phyloP scores from a whole-genome alignment of 2,113 vertebrate genomes.

The Anhinga rufa region DNA sequence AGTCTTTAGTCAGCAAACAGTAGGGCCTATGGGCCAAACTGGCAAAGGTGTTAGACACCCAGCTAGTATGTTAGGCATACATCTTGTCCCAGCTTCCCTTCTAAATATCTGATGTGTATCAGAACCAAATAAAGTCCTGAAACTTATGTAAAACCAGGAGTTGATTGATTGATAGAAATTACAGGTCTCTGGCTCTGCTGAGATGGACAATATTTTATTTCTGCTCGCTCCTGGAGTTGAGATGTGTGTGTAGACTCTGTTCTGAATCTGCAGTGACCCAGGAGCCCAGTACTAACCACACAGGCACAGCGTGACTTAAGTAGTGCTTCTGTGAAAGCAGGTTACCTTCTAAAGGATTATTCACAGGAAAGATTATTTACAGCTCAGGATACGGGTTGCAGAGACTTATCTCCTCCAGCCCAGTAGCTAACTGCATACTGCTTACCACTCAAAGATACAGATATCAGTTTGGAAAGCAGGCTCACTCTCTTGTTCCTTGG shows the following conservation, averaged over 20 bases:
- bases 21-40: neutral
- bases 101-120: neutral
- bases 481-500: neutral
- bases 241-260: neutral
- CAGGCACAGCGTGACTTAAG: neutral
- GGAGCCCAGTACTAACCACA: neutral
- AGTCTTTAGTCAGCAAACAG: neutral
- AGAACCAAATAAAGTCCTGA: neutral
- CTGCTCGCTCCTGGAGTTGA: neutral
- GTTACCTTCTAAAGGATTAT: conserved; percentile 24
- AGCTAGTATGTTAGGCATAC: neutral
- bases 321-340: neutral
- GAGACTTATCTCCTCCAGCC: neutral
- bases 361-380: neutral
- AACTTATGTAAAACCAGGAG: neutral
- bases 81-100: neutral
- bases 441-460: neutral
- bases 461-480: neutral
- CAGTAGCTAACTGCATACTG: neutral
- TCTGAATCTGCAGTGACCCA: neutral
- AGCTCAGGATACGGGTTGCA: neutral
- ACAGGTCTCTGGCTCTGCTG: neutral
- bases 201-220: neutral
- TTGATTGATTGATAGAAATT: neutral
- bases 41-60: neutral